These are phyloP conservation scores for Gallinago jamesoni DNA, from an alignment of 2,113 vertebrate genomes.

Conservation along the genomic window DNA sequence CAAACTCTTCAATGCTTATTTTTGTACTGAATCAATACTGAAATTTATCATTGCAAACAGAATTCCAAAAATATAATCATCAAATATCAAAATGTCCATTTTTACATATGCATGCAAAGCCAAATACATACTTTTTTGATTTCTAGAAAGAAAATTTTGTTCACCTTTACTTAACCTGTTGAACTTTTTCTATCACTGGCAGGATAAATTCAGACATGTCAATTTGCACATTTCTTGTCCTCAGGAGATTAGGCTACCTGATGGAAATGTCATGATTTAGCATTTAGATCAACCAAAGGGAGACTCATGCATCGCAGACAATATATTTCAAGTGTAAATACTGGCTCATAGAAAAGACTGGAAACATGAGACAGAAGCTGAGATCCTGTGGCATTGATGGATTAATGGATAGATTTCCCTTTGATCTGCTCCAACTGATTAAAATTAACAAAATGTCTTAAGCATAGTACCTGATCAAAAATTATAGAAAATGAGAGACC, in stretches of 20 bases:
- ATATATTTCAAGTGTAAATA: background rate
- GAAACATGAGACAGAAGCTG: background rate
- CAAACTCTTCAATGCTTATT: background rate
- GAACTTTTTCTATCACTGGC: background rate
- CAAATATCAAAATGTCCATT: background rate
- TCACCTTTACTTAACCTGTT: background rate
- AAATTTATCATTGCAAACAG: background rate
- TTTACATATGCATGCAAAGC: background rate
- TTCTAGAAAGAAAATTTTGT: background rate
- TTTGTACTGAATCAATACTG: background rate
- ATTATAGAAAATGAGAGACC: background rate
- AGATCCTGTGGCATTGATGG: background rate
- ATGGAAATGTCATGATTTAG: background rate
- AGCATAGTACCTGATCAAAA: background rate
- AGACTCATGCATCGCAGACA: background rate
- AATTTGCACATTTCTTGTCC: background rate
- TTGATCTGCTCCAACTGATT: background rate
- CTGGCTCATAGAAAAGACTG: background rate
- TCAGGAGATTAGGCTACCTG: background rate
- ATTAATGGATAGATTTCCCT: background rate
- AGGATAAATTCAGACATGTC: background rate
- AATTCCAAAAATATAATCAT: background rate
- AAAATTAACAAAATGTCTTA: background rate
- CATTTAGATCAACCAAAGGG: background rate
- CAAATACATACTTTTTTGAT: background rate